These are phyloP conservation scores for Acromyrmex charruanus DNA, from an alignment of 1,140 invertebrate genomes.

Conservation along the genomic window DNA sequence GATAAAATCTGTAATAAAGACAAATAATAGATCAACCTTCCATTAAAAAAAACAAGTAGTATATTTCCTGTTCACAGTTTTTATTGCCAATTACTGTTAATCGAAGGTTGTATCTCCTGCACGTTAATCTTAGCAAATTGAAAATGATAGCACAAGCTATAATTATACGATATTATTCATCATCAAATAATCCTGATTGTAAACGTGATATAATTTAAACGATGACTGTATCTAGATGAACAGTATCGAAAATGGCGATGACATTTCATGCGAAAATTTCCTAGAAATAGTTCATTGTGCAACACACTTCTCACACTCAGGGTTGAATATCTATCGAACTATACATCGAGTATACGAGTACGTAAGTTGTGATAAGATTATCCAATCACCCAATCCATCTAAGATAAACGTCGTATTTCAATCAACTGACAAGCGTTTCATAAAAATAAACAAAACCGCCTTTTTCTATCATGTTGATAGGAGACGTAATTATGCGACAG, in stretches of 20 bases:
- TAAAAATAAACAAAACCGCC: neutral
- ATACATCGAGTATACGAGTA: too few relatives aligned
- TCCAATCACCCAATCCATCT: neutral
- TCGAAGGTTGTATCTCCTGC: too few relatives aligned
- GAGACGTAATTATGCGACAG: neutral
- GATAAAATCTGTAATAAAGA: too few relatives aligned
- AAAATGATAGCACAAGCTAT: neutral
- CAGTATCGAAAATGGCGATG: slow-evolving; percentile 33
- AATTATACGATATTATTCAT: neutral
- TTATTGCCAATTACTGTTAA: too few relatives aligned
- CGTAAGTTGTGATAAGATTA: slow-evolving; percentile 3
- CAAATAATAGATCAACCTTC: too few relatives aligned
- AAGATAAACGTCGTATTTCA: slow-evolving; percentile 10
- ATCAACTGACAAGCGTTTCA: neutral
- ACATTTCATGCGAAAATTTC: neutral
- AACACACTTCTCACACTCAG: neutral
- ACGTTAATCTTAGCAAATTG: neutral
- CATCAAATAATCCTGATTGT: neutral
- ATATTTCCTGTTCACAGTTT: too few relatives aligned
- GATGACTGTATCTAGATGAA: neutral
- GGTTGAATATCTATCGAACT: neutral
- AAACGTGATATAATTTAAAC: neutral
- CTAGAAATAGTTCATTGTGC: slow-evolving; percentile 41
- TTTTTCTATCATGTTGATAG: neutral
- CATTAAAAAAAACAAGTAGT: too few relatives aligned